phyloP scores from a whole-genome alignment of 1,140 invertebrate genomes.

The Aphelenchoides besseyi region DNA sequence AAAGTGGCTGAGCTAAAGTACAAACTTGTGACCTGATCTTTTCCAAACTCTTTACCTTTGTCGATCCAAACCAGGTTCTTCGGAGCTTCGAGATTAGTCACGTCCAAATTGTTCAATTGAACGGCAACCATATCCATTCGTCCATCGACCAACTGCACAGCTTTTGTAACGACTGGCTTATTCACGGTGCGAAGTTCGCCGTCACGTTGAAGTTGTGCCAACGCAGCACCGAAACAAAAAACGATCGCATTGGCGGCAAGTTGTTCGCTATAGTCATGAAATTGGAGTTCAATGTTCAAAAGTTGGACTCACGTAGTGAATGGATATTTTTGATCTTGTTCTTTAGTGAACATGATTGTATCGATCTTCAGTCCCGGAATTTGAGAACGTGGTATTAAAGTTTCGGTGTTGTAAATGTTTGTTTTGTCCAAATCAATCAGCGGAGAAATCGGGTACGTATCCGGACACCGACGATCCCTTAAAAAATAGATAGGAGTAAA shows the following conservation, averaged over 20 bases:
- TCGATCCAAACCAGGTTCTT: too few relatives aligned
- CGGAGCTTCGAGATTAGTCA: too few relatives aligned
- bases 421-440: conserved; percentile 50
- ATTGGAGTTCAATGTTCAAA: background rate
- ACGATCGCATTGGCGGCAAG: conserved; percentile 58
- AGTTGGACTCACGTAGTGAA: conserved; percentile 50
- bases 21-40: conserved; percentile 56
- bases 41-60: conserved; percentile 52
- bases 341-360: conserved; percentile 43
- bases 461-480: conserved; percentile 33
- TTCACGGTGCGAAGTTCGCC: conserved; percentile 17
- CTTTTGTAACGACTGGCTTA: conserved; percentile 41
- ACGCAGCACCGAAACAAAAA: conserved; percentile 53
- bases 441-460: conserved; percentile 56
- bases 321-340: conserved; percentile 60
- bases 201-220: conserved; percentile 47
- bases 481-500: conserved; percentile 17
- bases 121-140: conserved; percentile 54
- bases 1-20: conserved; percentile 53
- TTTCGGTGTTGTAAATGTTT: conserved; percentile 55
- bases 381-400: conserved; percentile 37
- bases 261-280: conserved; percentile 47
- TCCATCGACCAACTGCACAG: conserved; percentile 56
- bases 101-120: conserved; percentile 55
- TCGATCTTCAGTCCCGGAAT: conserved; percentile 32